A percentile compares a stretch with the other conserved stretches of the same genome.
Conservation (phyloP, 2,113 vertebrate species). For the Pithys albifrons region DNA sequence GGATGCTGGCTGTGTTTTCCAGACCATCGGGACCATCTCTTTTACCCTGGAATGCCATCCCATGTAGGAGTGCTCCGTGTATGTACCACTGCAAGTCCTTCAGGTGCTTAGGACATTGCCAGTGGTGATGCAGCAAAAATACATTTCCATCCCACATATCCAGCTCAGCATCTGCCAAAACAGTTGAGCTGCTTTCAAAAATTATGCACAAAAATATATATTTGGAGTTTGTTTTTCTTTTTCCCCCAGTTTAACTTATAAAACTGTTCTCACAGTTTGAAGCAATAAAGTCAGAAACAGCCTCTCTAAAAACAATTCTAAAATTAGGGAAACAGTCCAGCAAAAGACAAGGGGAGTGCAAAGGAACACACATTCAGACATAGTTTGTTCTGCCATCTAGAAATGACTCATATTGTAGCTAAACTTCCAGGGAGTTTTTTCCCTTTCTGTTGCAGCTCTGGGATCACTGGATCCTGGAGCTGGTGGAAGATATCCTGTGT, state of each 20-base stretch:
- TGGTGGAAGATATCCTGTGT: background rate
- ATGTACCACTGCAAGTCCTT: background rate
- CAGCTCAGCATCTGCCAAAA: background rate
- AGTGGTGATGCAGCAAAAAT: rapidly evolving
- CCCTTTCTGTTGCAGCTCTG: background rate
- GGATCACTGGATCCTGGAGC: background rate
- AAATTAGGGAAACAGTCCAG: background rate
- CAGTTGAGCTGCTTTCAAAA: background rate
- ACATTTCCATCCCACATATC: background rate
- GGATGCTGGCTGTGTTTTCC: background rate
- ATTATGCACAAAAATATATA: background rate
- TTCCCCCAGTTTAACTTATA: background rate
- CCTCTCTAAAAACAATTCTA: background rate
- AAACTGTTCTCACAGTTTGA: background rate
- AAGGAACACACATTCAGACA: background rate
- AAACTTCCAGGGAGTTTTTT: background rate
- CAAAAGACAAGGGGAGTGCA: background rate
- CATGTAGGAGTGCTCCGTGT: background rate
- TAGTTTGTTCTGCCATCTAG: background rate
- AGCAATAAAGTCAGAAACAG: background rate
- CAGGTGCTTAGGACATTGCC: background rate
- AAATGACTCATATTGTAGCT: background rate
- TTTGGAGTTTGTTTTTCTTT: background rate
- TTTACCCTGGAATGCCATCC: background rate
- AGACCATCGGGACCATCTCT: rapidly evolving